Conservation (phyloP, 1,140 invertebrate genomes). For the Megalopta genalis region DNA sequence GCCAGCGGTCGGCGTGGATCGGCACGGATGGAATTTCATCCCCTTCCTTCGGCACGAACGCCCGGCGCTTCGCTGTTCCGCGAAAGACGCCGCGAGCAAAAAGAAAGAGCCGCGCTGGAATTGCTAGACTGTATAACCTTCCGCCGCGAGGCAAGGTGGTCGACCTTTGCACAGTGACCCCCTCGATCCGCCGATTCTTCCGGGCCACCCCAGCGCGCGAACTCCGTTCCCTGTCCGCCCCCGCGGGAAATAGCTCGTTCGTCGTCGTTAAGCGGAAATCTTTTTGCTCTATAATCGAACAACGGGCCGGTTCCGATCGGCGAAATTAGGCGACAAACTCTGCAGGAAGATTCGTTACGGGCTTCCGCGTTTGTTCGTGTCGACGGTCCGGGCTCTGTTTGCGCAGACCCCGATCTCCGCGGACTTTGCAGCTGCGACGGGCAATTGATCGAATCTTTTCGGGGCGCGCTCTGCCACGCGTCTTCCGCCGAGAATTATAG, state of each 20-base stretch:
- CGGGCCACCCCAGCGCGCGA: background rate
- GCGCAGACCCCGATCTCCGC: no score
- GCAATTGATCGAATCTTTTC: no score
- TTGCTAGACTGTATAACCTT: slow-evolving; percentile 36
- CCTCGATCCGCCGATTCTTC: background rate
- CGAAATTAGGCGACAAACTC: slow-evolving; percentile 24
- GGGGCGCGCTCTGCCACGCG: no score
- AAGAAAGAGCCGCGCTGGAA: slow-evolving; percentile 22
- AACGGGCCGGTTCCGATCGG: slow-evolving; percentile 16
- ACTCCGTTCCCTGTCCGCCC: background rate
- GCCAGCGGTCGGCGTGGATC: slow-evolving; percentile 32
- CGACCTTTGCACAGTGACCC: slow-evolving; percentile 26
- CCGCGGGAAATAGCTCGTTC: slow-evolving; percentile 7
- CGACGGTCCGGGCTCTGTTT: no score
- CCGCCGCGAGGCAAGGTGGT: slow-evolving; percentile 10
- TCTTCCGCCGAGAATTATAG: background rate
- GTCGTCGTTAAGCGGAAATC: slow-evolving; percentile 4
- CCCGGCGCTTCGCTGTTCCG: slow-evolving; percentile 8
- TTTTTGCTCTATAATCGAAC: slow-evolving; percentile 46
- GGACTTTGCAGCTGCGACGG: no score
- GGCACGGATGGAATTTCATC: slow-evolving; percentile 23
- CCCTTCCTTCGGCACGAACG: no score
- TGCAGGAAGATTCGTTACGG: no score
- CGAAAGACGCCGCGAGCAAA: slow-evolving; percentile 20
- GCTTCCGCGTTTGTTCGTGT: no score